Percentiles rank a stretch among this genome's conserved stretches.
phyloP scores from a whole-genome alignment of 2,113 vertebrate species.

The Podilymbus podiceps region DNA sequence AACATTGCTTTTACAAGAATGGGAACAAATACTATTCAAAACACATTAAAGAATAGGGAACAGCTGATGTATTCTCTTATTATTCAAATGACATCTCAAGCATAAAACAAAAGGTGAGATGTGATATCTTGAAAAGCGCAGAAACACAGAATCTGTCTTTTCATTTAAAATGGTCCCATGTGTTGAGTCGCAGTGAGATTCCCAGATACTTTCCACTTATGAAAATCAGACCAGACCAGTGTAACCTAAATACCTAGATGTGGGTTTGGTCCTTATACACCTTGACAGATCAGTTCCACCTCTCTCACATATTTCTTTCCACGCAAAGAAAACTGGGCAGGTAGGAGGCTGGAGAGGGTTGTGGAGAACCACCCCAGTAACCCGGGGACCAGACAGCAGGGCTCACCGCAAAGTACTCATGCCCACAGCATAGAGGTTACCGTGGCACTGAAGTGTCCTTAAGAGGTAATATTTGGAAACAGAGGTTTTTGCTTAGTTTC shows the following conservation, averaged over 20 bases:
- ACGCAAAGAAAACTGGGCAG: background rate
- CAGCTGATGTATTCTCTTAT: background rate
- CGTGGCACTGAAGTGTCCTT: background rate
- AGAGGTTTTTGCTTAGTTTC: background rate
- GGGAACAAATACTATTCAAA: background rate
- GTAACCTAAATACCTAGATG: background rate
- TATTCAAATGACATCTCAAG: background rate
- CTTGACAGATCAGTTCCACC: background rate
- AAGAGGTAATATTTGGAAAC: background rate
- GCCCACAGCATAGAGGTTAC: background rate
- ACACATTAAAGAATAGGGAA: background rate
- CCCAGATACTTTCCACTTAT: background rate
- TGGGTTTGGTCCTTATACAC: background rate
- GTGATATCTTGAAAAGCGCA: background rate
- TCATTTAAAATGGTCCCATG: background rate
- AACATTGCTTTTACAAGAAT: background rate
- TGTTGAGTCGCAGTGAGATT: background rate
- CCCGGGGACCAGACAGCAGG: background rate
- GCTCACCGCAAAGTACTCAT: background rate
- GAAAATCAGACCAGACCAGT: background rate
- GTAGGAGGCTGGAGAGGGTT: background rate
- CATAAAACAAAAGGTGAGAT: background rate
- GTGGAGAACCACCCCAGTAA: background rate
- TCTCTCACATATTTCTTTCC: background rate
- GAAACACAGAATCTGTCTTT: background rate